Evolutionary conservation across 2,113 vertebrate genomes (phyloP), one percentile per base, ranked within the genome.

Genomic region (Percina caprodes): DNA sequence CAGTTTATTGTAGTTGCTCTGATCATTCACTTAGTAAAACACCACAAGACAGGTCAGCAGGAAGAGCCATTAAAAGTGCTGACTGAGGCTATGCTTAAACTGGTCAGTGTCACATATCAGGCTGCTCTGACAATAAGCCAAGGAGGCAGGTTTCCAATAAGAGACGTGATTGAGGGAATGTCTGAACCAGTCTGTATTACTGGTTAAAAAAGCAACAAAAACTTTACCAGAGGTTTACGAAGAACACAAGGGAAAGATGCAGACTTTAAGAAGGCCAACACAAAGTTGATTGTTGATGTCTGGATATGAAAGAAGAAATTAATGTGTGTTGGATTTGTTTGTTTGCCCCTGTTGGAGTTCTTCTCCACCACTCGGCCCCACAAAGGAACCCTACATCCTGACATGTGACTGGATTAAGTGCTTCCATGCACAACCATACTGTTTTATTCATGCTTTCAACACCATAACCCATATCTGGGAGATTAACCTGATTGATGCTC

Each of bases 1-100:
- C 56, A 65, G 78, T 90, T 89, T 88, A 89, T 87, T 87, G 82
- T 88, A 89, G 82, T 66, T 86, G 63, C 88, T 93, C 82, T 86
- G 82, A 93, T 92, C 90, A 90, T 85, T 92, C 79, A 86, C 83
- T 93, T 89, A 84, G 83, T 79, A 75, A 88, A 92, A 92, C 69
- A 84, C 79, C 85, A 24, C 83, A 81, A 88, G 88, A 74, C 83
- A 90, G 80, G 77, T 83, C 86, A 86, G 87, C 77, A 89, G 87
- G 80, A 92, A 90, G 90, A 90, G 77, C 63, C 78, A 74, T 88
- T 84, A 89, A 80, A 83, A 86, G 74, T 89, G 91, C 92, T 91
- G 92, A 92, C 86, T 91, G 68, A 86, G 74, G 39, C 61, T 68
- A n/a, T 75, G 65, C 52, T 63, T 76, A 62, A 18, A 69, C 69